Evolutionary conservation across 2,888 invertebrate species (phyloP), one percentile per base, ranked within the genome.

Genomic region (Aradus depressus): DNA sequence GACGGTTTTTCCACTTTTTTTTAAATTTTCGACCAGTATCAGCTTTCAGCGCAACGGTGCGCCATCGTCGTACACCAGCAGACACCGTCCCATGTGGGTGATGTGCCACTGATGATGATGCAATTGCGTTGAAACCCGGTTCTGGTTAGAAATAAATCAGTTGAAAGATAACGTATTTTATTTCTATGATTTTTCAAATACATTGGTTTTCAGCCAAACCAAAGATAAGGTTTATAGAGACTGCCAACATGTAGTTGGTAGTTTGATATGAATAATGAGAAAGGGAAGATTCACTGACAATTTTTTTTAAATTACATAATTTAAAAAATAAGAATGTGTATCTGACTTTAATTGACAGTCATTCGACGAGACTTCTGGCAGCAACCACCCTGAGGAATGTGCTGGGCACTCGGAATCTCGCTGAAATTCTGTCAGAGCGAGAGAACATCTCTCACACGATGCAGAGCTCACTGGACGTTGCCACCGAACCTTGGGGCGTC

Each of bases 401-500:
- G 47, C 74, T 96, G 41, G 95, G 95, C 32, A 96, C 92, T 54
- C 76, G 89, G 48, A 91, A 87, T 67, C 73, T 97, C 53, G 82
- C 91, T 1, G 95, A 96, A 69, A 80, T 96, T 52, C 74, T 96
- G 14, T 85, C 89, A 0, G 95, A 96, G 65, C 72, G 95, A 48
- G 93, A 95, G 66, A 81, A 83, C 12, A 90, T 96, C 62, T 89
- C 91, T 38, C 84, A 85, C 64, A 81, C 83, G 58, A 93, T 95
- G 91, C 89, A 91, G 67, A 70, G 77, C 35, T 81, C 82, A 39
- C 67, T 91, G 57, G 89, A 90, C 61, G 84, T 85, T 54, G 89
- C 89, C 32, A 89, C 90, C 0, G 89, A 89, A 64, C 87, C 87
- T 2, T 90, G 91, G 91, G 91, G 90, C 23, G 87, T 91, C 34